Conservation (phyloP, 2,113 vertebrate species). For the Ageneiosus marmoratus region DNA sequence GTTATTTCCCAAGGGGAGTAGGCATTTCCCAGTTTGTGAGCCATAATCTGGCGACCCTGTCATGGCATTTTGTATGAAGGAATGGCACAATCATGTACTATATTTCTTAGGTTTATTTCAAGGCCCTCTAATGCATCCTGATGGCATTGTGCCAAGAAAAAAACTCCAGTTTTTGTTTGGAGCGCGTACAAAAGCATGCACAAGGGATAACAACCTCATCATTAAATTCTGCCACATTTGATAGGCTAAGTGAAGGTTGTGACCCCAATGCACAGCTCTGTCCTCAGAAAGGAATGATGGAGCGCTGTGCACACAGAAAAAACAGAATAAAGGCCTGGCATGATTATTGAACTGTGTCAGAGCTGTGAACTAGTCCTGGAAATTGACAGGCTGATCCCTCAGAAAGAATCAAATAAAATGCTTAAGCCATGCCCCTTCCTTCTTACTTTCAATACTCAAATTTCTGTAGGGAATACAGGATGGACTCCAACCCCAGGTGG, state of each 20-base stretch:
- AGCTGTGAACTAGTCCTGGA: slow-evolving; percentile 75
- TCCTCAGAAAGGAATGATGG: slow-evolving; percentile 24
- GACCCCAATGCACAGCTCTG: slow-evolving; percentile 47
- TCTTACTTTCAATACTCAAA: slow-evolving; percentile 80
- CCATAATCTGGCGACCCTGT: neutral
- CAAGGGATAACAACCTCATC: slow-evolving; percentile 51
- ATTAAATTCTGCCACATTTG: slow-evolving; percentile 64
- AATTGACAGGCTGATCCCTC: slow-evolving; percentile 71
- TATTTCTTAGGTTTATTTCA: slow-evolving; percentile 2
- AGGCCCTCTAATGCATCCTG: slow-evolving; percentile 18
- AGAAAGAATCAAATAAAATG: slow-evolving; percentile 82
- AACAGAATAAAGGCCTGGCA: slow-evolving; percentile 55
- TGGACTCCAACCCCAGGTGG: slow-evolving; percentile 65
- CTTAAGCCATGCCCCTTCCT: slow-evolving; percentile 69
- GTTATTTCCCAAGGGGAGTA: neutral
- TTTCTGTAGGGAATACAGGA: slow-evolving; percentile 78
- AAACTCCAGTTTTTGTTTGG: slow-evolving; percentile 40
- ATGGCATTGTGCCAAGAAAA: slow-evolving; percentile 21
- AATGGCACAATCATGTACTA: slow-evolving; percentile 9
- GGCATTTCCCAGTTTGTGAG: neutral
- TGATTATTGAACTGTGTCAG: slow-evolving; percentile 76
- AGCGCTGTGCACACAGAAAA: slow-evolving; percentile 9
- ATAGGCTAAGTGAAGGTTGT: slow-evolving; percentile 55
- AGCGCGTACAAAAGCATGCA: slow-evolving; percentile 45
- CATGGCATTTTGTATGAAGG: neutral